phyloP scores from a whole-genome alignment of 2,888 invertebrate genomes.

The Brenthis daphne region DNA sequence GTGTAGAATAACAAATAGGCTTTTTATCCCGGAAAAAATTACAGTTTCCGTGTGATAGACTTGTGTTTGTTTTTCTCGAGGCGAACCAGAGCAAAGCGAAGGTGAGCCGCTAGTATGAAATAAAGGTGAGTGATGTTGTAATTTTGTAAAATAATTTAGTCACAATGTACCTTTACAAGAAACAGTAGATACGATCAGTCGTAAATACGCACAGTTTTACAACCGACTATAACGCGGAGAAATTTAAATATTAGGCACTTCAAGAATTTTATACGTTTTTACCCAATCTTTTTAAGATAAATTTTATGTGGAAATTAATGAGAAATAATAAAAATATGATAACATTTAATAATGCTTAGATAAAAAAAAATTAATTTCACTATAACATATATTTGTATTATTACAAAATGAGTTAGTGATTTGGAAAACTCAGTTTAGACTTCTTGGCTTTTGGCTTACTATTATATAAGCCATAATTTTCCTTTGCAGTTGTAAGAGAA shows the following conservation, averaged over 20 bases:
- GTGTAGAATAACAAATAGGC: too few species aligned
- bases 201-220: constrained; percentile 35
- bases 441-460: too few species aligned
- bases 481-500: too few species aligned
- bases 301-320: constrained; percentile 17
- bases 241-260: constrained; percentile 14
- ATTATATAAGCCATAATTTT: too few species aligned
- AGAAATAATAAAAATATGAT: neutral
- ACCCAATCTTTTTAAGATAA: constrained; percentile 14
- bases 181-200: constrained; percentile 33
- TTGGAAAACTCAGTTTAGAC: too few species aligned
- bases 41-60: too few species aligned
- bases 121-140: too few species aligned
- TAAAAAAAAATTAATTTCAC: neutral
- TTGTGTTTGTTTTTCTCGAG: too few species aligned
- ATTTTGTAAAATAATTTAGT: constrained; percentile 25
- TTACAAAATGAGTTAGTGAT: too few species aligned
- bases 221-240: constrained; percentile 18
- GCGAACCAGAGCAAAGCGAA: too few species aligned
- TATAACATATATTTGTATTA: neutral
- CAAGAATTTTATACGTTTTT: constrained; percentile 6
- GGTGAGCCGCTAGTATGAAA: too few species aligned
- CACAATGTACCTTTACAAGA: constrained; percentile 28
- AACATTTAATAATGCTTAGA: neutral
- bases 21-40: too few species aligned